Evolutionary conservation across 2,888 invertebrate genomes (phyloP), one percentile per base, ranked within the genome.

Genomic region (Papilio protenor): DNA sequence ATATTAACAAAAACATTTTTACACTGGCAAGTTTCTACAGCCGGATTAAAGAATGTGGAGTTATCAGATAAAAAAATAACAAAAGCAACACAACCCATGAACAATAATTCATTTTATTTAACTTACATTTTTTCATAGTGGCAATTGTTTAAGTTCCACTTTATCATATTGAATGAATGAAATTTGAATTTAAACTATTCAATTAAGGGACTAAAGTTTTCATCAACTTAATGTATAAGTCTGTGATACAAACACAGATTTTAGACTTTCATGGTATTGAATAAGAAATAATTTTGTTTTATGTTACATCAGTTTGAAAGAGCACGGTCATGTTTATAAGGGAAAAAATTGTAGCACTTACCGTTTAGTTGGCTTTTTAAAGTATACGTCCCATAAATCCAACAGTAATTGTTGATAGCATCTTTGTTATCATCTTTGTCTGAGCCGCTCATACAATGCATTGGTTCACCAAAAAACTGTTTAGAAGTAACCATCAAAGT

Each of bases 381-480:
- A 1, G 96, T 96, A 82, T 96, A 97, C 6, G 97, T 97, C 72
- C 97, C 97, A 87, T 96, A 96, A 80, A 97, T 97, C 97, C 97
- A 97, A 90, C 97, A 98, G 88, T 96, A 97, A 76, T 96, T 96
- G 84, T 97, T 96, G 12, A 97, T 94, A 47, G 96, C 95, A 73
- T 96, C 96, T 80, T 94, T 95, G 73, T 96, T 95, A 49, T 77
- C 84, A 77, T 90, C 88, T 71, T 94, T 92, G 21, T 91, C 91
- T 70, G 90, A 90, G 61, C 95, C 93, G 10, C 94, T 93, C 87
- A 96, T 95, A 88, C 98, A 98, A 84, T 97, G 96, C 75, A 98
- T 97, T 0, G 98, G 98, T 84, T 98, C 97, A 0, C 98, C 98
- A 84, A 98, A 97, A 91, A 97, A 98, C 89, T 98, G 97, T 85